phyloP scores from a whole-genome alignment of 2,797 vertebrate species.

The Emydoidea blandingii region DNA sequence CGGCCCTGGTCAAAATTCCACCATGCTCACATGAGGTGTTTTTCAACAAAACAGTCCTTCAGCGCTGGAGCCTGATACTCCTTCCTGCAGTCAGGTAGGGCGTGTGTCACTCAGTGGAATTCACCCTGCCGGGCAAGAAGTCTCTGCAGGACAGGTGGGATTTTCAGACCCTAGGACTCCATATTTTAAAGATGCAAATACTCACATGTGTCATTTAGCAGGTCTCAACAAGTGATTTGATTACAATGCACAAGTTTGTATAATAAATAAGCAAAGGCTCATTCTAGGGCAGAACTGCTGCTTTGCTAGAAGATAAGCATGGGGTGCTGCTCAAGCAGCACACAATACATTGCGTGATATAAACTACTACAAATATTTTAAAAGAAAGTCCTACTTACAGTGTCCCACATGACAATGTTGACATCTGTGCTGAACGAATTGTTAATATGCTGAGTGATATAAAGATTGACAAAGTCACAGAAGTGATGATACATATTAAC shows the following conservation, averaged over 20 bases:
- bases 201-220: too few relatives aligned
- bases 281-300: not conserved
- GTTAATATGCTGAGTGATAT: constrained; percentile 96
- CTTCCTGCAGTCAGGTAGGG: not conserved
- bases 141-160: too few relatives aligned
- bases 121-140: too few relatives aligned
- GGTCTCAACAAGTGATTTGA: too few relatives aligned
- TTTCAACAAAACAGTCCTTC: not conserved
- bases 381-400: constrained; percentile 83
- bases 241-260: too few relatives aligned
- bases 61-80: not conserved
- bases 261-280: too few relatives aligned
- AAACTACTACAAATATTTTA: not conserved
- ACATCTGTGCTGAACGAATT: constrained; percentile 94
- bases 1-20: not conserved
- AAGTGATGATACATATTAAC: constrained; percentile 99
- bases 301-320: not conserved
- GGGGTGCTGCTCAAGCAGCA: not conserved
- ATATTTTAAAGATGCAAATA: too few relatives aligned
- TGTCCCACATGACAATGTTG: constrained; percentile 98
- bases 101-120: too few relatives aligned
- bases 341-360: not conserved
- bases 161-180: too few relatives aligned
- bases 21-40: not conserved
- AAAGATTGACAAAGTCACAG: constrained; percentile 98